Evolutionary conservation across 2,797 vertebrate genomes (phyloP).

Genomic region (Danio albolineatus): DNA sequence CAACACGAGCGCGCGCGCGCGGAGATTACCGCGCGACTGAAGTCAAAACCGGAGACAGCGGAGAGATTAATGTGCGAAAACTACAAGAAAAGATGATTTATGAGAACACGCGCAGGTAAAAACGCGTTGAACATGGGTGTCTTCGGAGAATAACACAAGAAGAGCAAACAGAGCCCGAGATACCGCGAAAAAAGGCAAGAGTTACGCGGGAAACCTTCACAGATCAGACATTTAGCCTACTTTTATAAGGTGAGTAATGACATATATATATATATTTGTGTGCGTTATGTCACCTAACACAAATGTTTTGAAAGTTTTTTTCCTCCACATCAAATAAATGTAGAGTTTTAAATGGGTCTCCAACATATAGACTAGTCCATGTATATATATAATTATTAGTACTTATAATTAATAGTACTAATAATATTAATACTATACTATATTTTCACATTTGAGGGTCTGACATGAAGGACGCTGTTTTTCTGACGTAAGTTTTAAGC

Average conservation of each 20-base stretch:
- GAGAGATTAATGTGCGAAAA: slow-evolving; percentile 68
- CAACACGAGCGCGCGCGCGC: slow-evolving; percentile 46
- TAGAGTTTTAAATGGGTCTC: no score
- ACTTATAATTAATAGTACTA: no score
- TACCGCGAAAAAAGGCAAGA: not conserved
- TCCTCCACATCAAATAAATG: no score
- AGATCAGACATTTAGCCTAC: not conserved
- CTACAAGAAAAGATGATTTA: slow-evolving; percentile 4
- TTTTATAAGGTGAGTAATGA: slow-evolving; percentile 2
- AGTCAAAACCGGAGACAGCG: slow-evolving; percentile 44
- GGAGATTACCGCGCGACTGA: slow-evolving; percentile 67
- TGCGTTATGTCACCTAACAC: not conserved
- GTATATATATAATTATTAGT: no score
- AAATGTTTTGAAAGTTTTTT: not conserved
- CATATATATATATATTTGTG: not conserved
- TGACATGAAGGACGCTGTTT: no score
- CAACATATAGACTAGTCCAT: no score
- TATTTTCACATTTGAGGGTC: no score
- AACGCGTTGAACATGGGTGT: not conserved
- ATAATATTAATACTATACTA: no score
- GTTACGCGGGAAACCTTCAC: not conserved
- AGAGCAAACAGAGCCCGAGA: not conserved
- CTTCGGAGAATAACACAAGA: not conserved
- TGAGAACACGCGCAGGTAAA: not conserved
- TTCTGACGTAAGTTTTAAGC: no score